These are phyloP conservation scores for Strongylocentrotus purpuratus DNA, from an alignment of 35 echinoderm and acorn worm species.

Conservation along the genomic window DNA sequence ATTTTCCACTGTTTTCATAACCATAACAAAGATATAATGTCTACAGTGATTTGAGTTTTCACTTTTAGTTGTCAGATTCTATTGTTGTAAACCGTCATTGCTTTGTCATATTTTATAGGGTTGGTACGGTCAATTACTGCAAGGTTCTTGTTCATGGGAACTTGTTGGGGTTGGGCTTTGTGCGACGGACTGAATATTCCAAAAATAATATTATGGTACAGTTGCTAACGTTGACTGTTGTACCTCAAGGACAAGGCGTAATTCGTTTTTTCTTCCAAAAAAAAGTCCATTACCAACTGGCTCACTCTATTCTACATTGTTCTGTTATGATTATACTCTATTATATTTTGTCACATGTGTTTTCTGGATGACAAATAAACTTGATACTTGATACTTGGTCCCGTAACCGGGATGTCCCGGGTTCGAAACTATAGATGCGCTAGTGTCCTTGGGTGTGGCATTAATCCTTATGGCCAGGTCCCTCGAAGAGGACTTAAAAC, in stretches of 20 bases:
- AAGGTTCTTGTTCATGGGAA: background rate
- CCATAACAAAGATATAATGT: background rate
- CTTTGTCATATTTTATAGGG: background rate
- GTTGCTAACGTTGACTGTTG: background rate
- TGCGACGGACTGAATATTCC: background rate
- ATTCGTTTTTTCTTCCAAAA: background rate
- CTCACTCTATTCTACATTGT: too few species aligned
- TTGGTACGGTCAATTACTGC: background rate
- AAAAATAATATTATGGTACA: background rate
- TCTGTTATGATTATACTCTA: too few species aligned
- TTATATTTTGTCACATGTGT: too few species aligned
- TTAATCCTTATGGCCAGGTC: too few species aligned
- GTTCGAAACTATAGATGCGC: too few species aligned
- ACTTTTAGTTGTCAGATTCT: background rate
- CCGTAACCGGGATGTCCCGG: too few species aligned
- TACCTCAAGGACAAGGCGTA: background rate
- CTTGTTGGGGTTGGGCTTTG: background rate
- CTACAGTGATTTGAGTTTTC: background rate
- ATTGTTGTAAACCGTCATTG: background rate
- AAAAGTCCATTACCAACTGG: too few species aligned
- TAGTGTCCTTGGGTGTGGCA: too few species aligned
- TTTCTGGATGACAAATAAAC: too few species aligned
- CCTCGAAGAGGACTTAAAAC: too few species aligned
- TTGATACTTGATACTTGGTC: too few species aligned
- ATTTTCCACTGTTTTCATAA: background rate